phyloP scores from a whole-genome alignment of 2,888 invertebrate genomes.

The Odontothrips loti region DNA sequence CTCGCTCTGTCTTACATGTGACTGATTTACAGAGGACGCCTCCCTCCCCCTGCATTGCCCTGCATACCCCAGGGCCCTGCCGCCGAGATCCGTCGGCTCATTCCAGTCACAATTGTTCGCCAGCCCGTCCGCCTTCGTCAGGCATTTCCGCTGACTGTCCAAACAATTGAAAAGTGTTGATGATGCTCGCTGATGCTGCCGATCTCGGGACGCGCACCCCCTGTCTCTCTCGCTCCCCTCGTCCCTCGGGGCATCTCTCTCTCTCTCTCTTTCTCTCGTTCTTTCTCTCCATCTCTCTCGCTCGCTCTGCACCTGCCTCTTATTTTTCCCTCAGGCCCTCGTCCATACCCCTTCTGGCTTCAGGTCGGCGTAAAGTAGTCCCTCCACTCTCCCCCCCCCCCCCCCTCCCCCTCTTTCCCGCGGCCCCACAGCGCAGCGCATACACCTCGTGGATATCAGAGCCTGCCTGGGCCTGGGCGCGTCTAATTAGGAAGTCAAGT shows the following conservation, averaged over 20 bases:
- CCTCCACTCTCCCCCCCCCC: background rate
- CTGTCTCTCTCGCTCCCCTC: background rate
- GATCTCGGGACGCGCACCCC: background rate
- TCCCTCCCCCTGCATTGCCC: background rate
- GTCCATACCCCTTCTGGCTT: background rate
- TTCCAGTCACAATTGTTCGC: conserved; percentile 14
- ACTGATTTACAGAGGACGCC: no score
- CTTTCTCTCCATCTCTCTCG: no score
- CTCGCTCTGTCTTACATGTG: no score
- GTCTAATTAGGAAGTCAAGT: conserved; percentile 23
- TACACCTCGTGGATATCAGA: no score
- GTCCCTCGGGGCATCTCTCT: background rate
- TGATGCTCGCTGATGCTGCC: conserved; percentile 22
- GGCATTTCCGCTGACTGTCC: conserved; percentile 21
- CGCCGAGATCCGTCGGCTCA: background rate
- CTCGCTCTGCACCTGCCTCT: background rate
- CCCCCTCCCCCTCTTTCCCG: no score
- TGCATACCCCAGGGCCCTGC: background rate
- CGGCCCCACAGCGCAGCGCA: background rate
- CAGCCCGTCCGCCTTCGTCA: background rate
- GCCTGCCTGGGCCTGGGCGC: background rate
- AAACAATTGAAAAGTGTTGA: conserved; percentile 27
- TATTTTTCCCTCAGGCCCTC: background rate
- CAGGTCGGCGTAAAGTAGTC: no score
- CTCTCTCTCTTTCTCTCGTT: background rate